Evolutionary conservation across 2,888 invertebrate species (phyloP).

Genomic region (Colostygia pectinataria): DNA sequence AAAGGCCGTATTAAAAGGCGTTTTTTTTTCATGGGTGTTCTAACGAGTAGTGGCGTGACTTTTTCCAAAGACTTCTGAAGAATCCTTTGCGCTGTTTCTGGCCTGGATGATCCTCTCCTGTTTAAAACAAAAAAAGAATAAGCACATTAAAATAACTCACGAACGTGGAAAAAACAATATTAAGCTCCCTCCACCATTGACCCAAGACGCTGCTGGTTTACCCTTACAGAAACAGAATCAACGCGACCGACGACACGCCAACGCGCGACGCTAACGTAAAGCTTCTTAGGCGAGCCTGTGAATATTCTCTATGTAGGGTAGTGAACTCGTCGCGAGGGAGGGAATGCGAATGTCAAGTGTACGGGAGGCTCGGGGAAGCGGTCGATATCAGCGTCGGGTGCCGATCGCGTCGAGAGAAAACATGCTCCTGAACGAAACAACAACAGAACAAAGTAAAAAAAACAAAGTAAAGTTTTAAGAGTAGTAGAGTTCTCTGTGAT

Average conservation of each 20-base stretch:
- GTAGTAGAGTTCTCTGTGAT: no score
- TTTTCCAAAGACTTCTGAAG: constrained; percentile 94
- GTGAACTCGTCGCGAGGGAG: constrained; percentile 46
- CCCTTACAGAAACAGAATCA: no score
- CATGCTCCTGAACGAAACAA: neutral
- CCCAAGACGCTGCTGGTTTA: no score
- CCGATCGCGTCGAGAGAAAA: constrained; percentile 8
- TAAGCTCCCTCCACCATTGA: no score
- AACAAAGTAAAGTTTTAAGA: no score
- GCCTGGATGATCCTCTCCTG: constrained; percentile 86
- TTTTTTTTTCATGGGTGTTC: constrained; percentile 88
- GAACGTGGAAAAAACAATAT: neutral
- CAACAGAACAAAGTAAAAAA: no score
- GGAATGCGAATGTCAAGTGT: constrained; percentile 66
- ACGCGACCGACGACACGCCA: no score
- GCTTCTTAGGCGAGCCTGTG: constrained; percentile 6
- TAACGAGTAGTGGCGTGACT: constrained; percentile 92
- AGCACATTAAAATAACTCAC: no score
- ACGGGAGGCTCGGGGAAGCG: constrained; percentile 48
- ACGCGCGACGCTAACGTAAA: neutral
- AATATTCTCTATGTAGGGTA: constrained; percentile 33
- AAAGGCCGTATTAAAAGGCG: constrained; percentile 26
- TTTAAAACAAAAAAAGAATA: constrained; percentile 42
- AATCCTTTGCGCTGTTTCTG: constrained; percentile 93
- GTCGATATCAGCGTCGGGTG: constrained; percentile 44